Conservation (phyloP, 1,140 invertebrate genomes). For the Gryon sp. region DNA sequence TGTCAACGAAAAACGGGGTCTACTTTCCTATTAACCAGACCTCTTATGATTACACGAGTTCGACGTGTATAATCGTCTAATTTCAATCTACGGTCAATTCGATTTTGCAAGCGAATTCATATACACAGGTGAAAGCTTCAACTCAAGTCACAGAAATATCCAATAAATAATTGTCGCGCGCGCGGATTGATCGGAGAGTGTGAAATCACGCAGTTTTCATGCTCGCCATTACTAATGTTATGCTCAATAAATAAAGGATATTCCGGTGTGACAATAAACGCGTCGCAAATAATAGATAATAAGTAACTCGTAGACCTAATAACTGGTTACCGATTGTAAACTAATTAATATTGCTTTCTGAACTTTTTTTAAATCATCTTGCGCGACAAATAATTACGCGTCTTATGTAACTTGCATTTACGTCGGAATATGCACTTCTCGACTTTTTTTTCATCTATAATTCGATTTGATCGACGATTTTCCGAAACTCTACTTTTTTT, state of each 20-base stretch:
- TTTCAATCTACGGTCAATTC: constrained; percentile 31
- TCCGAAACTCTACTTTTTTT: no score
- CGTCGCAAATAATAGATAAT: constrained; percentile 52
- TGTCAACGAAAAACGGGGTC: constrained; percentile 25
- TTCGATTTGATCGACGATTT: constrained; percentile 23
- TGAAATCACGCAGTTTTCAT: neutral
- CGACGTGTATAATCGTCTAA: constrained; percentile 36
- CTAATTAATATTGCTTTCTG: constrained; percentile 40
- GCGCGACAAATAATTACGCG: constrained; percentile 30
- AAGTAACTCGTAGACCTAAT: constrained; percentile 16
- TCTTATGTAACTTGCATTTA: constrained; percentile 20
- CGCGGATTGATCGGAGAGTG: no score
- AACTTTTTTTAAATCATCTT: constrained; percentile 29
- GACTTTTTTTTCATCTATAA: neutral
- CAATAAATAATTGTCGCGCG: constrained; percentile 18
- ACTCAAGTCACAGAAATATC: no score
- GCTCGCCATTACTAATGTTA: neutral
- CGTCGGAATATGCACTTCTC: neutral
- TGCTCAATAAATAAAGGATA: neutral
- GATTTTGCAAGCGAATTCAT: constrained; percentile 50
- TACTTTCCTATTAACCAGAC: constrained; percentile 18
- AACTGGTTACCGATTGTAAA: constrained; percentile 35
- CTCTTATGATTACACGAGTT: constrained; percentile 17
- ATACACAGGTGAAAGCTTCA: constrained; percentile 22
- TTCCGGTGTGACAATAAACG: constrained; percentile 10